Conservation (phyloP, 2,797 vertebrate species). For the Manis crassicaudata region DNA sequence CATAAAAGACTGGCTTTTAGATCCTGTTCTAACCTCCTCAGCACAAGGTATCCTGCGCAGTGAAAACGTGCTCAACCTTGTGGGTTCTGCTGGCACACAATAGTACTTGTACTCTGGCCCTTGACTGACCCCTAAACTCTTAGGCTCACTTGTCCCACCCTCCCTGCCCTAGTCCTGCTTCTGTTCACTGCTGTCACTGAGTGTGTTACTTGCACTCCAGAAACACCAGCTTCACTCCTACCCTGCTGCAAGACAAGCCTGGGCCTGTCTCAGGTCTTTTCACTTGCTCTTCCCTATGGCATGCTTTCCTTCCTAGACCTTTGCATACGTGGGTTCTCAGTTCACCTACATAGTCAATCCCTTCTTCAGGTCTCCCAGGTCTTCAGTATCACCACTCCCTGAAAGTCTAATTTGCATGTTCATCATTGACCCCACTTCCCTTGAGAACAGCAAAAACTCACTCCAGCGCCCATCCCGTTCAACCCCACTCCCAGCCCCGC, state of each 20-base stretch:
- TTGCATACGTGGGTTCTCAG: neutral
- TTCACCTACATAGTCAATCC: constrained; percentile 2
- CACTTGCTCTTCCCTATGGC: neutral
- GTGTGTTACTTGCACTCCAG: neutral
- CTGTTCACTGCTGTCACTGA: neutral
- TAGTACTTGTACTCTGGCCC: neutral
- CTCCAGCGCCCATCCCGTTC: neutral
- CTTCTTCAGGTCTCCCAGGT: neutral
- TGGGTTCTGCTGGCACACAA: neutral
- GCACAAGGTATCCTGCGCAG: neutral
- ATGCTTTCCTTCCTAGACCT: neutral
- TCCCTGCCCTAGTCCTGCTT: neutral
- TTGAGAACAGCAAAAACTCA: neutral
- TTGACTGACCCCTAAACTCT: neutral
- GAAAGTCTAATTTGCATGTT: neutral
- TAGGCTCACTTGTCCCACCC: neutral
- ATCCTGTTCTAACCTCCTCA: neutral
- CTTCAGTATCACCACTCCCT: neutral
- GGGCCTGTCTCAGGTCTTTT: neutral
- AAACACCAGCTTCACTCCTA: neutral
- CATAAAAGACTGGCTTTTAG: neutral
- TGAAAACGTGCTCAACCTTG: neutral
- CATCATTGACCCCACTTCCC: neutral
- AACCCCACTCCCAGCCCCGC: neutral
- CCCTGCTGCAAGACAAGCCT: neutral